phyloP scores from a whole-genome alignment of 2,113 vertebrate genomes.

The Carassius carassius region DNA sequence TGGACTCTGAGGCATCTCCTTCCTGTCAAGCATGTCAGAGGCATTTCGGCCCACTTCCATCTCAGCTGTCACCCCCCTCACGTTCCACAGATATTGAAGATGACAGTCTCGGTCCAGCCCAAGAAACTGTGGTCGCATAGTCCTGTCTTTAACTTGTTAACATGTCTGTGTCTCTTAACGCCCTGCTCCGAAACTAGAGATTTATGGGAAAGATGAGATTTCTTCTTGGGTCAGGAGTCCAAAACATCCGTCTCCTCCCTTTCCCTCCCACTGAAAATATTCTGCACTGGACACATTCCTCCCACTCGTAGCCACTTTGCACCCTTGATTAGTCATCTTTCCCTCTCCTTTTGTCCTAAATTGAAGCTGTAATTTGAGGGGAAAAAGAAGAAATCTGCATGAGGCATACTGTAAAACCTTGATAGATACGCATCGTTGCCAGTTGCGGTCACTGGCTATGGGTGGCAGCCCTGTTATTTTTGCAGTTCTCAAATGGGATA shows the following conservation, averaged over 20 bases:
- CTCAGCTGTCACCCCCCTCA: constrained; percentile 28
- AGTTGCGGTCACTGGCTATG: constrained; percentile 6
- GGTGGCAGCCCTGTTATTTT: constrained; percentile 39
- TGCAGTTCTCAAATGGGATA: background rate
- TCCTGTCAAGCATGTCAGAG: constrained; percentile 22
- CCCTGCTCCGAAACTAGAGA: background rate
- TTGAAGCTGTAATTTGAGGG: constrained; percentile 38
- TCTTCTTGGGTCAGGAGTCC: constrained; percentile 1
- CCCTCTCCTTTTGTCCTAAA: background rate
- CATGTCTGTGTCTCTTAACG: constrained; percentile 10
- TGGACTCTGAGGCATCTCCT: constrained; percentile 8
- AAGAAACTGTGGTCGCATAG: constrained; percentile 13
- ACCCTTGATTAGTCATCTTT: background rate
- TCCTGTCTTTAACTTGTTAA: constrained; percentile 30
- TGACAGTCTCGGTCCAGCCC: constrained; percentile 18
- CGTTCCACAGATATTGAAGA: constrained; percentile 26
- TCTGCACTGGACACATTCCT: background rate
- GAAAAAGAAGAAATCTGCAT: background rate
- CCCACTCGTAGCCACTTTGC: background rate
- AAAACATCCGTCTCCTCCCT: background rate
- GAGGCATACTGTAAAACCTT: background rate
- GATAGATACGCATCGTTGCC: constrained; percentile 35
- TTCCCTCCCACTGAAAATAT: background rate
- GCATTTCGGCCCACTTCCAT: constrained; percentile 16
- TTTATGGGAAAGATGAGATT: constrained; percentile 28